Base-by-base conservation (phyloP, 1,140 invertebrate species). In the Phocides pigmalion region DNA sequence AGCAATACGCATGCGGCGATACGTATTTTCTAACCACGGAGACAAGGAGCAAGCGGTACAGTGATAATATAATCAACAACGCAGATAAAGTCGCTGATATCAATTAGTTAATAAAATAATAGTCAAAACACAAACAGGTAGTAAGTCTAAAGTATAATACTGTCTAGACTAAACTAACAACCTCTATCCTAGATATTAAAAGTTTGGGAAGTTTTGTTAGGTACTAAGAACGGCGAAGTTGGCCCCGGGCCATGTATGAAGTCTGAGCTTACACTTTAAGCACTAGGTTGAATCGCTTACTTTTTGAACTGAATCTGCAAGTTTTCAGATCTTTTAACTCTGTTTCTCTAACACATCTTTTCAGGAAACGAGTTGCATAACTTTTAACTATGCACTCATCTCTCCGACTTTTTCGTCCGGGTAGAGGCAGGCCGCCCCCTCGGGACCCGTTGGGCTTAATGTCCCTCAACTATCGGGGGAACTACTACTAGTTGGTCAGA, bases 161-260 rank as follows among this genome's bases (percentile, higher is more conserved):
- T 19, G 35, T 53, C 50, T 53, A 53, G 50, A 20, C 50, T 37
- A 39, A n/a, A 20, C 32, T 53, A 53, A 53, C 50, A 37, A 35
- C 6, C 50, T 17, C 17, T 53, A 16, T 53, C 50, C 17, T 19
- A 12, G 32, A 17, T 20, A 39, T 53, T 53, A 53, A 53, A 39
- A 54, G 32, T 54, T 54, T 39, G 35, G 41, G 39, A 54, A 54
- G 50, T 54, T 54, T 54, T 8, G 35, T 22, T 54, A 35, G 32
- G 32, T 11, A 5, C 50, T 19, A 4, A 44, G 32, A 53, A 17
- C 50, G 4, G 5, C 9, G 6, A 39, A 54, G 16, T 54, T 54
- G 50, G 50, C 35, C 50, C 2, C 16, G 17, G 35, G 50, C 50
- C 50, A 54, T 41, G 50, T 37, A 53, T 25, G 44, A 17, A 53